phyloP scores from a whole-genome alignment of 1,140 invertebrate species.

The Pteromalus puparum region DNA sequence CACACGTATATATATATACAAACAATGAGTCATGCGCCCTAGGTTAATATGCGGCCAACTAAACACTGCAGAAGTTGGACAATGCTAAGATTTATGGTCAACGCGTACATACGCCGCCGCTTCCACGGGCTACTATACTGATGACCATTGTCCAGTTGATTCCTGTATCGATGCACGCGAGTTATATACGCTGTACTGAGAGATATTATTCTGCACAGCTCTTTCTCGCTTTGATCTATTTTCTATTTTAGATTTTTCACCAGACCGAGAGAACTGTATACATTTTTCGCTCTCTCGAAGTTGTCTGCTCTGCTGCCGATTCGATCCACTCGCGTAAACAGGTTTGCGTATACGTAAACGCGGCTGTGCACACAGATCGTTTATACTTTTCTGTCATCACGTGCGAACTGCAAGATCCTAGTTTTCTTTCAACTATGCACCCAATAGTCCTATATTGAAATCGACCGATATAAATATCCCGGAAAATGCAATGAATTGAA shows the following conservation, averaged over 20 bases:
- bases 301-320: not conserved
- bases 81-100: slow-evolving; percentile 73
- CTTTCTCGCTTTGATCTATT: slow-evolving; percentile 47
- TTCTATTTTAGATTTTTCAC: slow-evolving; percentile 17
- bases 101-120: slow-evolving; percentile 59
- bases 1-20: no score
- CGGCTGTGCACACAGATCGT: no score
- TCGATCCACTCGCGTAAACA: not conserved
- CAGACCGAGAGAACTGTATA: not conserved
- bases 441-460: no score
- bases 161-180: not conserved
- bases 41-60: slow-evolving; percentile 74
- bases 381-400: no score
- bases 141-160: slow-evolving; percentile 61
- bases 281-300: not conserved
- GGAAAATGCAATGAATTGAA: no score
- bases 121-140: no score
- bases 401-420: no score
- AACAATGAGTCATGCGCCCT: slow-evolving; percentile 71
- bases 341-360: no score
- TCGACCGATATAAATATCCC: no score
- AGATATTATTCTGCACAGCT: no score
- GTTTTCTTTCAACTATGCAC: not conserved
- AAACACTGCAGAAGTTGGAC: slow-evolving; percentile 71
- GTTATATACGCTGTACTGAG: no score